Evolutionary conservation across 64 coral and sea anemone species (phyloP).

Genomic region (Montipora foliosa): DNA sequence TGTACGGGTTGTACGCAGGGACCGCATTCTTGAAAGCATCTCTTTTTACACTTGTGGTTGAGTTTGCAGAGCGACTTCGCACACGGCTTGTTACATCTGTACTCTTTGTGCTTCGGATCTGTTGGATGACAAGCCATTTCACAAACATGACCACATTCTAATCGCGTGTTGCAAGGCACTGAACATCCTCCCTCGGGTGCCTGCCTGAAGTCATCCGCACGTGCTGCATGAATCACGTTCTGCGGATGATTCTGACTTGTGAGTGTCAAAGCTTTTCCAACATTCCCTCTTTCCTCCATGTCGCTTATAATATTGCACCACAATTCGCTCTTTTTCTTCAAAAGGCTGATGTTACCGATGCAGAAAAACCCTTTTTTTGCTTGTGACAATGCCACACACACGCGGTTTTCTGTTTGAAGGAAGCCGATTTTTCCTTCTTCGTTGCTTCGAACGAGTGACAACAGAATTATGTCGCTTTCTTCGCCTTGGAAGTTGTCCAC

Average conservation of each 20-base stretch:
- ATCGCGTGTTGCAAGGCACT: constrained; percentile 52
- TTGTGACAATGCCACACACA: constrained; percentile 67
- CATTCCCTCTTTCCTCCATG: constrained; percentile 37
- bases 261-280: constrained; percentile 37
- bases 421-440: constrained; percentile 96
- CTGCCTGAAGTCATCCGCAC: constrained; percentile 59
- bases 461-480: constrained; percentile 90
- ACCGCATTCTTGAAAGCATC: too few species aligned
- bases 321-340: constrained; percentile 66
- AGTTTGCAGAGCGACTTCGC: too few species aligned
- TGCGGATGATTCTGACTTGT: constrained; percentile 71
- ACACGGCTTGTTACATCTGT: too few species aligned
- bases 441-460: constrained; percentile 97
- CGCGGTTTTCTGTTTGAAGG: constrained; percentile 20
- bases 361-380: constrained; percentile 94
- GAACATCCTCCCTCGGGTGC: constrained; percentile 79
- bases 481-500: too few species aligned
- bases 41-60: too few species aligned
- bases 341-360: constrained; percentile 83
- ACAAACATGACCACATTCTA: constrained; percentile 75
- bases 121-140: background rate
- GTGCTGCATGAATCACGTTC: constrained; percentile 50
- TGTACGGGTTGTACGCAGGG: too few species aligned
- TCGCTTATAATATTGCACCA: constrained; percentile 70
- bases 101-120: too few species aligned